phyloP scores from a whole-genome alignment of 2,797 vertebrate genomes.

The Decapterus maruadsi region DNA sequence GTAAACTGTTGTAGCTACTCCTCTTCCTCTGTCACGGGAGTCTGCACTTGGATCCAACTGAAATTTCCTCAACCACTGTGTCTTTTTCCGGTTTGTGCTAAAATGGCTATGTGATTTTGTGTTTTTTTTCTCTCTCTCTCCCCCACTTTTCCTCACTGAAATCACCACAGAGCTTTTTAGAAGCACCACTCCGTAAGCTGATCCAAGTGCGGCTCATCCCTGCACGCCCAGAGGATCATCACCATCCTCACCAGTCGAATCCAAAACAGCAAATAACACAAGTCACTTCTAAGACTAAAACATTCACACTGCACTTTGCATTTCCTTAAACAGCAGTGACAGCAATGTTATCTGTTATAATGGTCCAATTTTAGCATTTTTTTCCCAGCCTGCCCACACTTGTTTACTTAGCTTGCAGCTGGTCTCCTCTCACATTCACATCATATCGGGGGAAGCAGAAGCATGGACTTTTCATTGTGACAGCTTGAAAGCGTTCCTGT shows the following conservation, averaged over 20 bases:
- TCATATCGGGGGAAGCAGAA: constrained; percentile 17
- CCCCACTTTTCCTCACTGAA: not conserved
- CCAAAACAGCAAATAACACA: constrained; percentile 7
- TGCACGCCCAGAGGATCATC: constrained; percentile 1
- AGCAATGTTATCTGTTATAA: not conserved
- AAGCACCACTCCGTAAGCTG: not conserved
- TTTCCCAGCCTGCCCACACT: constrained; percentile 6
- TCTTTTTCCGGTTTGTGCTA: not conserved
- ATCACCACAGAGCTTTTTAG: constrained; percentile 3
- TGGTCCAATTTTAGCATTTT: constrained; percentile 11
- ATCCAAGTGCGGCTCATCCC: constrained; percentile 10
- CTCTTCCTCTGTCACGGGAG: not conserved
- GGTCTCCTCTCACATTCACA: constrained; percentile 11
- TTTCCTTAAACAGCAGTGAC: constrained; percentile 12
- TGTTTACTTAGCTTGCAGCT: constrained; percentile 22
- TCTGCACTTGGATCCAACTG: not conserved
- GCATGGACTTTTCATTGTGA: constrained; percentile 26
- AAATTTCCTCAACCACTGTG: not conserved
- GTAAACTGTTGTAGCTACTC: not conserved
- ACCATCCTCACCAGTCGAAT: constrained; percentile 4
- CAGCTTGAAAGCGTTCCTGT: constrained; percentile 59
- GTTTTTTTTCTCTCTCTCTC: not conserved
- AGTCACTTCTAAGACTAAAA: not conserved
- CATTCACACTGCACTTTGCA: not conserved
- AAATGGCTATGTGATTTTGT: not conserved